Evolutionary conservation across 1,140 invertebrate genomes (phyloP).

Genomic region (Trichonephila inaurata): DNA sequence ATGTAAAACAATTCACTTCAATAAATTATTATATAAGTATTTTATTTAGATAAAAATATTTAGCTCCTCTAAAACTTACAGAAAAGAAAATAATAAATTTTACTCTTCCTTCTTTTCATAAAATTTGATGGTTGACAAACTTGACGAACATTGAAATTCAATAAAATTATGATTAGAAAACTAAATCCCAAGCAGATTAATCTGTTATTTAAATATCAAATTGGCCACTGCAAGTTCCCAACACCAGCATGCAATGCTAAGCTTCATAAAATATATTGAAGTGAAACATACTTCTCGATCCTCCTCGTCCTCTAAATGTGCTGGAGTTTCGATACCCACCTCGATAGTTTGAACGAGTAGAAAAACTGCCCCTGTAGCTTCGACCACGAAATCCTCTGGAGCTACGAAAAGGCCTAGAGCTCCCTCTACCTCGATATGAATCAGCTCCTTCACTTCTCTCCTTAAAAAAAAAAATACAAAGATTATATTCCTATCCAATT

Average conservation of each 20-base stretch:
- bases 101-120: no score
- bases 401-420: slow-evolving; percentile 24
- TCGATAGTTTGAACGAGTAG: neutral
- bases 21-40: no score
- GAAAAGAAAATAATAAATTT: no score
- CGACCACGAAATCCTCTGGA: slow-evolving; percentile 29
- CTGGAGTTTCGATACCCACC: slow-evolving; percentile 51
- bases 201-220: no score
- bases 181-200: no score
- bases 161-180: no score
- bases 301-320: slow-evolving; percentile 42
- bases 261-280: neutral
- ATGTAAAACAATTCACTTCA: no score
- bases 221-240: neutral
- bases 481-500: no score
- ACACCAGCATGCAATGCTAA: neutral
- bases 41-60: no score
- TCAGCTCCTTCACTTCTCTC: neutral
- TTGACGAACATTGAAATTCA: no score
- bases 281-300: slow-evolving; percentile 34
- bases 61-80: no score
- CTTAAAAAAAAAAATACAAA: neutral
- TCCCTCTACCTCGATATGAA: slow-evolving; percentile 41
- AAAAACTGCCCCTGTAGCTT: slow-evolving; percentile 9
- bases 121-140: no score